A percentile compares a stretch with the other conserved stretches of the same genome.
Evolutionary conservation across 2,113 vertebrate species (phyloP).

Genomic region (Chiloscyllium plagiosum): DNA sequence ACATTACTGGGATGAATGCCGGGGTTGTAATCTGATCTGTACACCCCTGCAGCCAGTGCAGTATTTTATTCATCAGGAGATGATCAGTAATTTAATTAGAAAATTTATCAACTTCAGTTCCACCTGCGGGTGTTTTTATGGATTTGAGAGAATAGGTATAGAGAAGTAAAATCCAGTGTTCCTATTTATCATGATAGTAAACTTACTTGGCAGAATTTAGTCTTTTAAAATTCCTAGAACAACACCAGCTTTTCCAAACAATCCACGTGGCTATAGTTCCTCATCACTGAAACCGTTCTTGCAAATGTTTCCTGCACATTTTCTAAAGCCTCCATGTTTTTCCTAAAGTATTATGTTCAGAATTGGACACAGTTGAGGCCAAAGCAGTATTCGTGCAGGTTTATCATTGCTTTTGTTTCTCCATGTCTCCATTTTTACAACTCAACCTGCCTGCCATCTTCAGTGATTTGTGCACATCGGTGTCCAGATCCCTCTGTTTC

Average conservation of each 20-base stretch:
- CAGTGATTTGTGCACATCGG: neutral
- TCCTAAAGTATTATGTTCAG: neutral
- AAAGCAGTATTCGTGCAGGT: neutral
- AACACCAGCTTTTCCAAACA: too few species aligned
- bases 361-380: neutral
- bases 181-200: neutral
- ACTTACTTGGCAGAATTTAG: neutral
- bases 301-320: neutral
- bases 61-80: neutral
- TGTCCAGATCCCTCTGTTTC: too few species aligned
- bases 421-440: neutral
- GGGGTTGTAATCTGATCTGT: neutral
- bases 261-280: neutral
- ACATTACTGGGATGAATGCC: neutral
- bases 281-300: neutral
- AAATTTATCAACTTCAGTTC: neutral
- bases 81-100: conserved; percentile 6
- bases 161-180: neutral
- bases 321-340: neutral
- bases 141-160: neutral
- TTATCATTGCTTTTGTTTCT: neutral
- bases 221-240: neutral
- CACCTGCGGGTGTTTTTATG: neutral
- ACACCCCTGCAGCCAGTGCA: neutral
- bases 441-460: neutral